Evolutionary conservation across 2,888 invertebrate genomes (phyloP), one percentile per base, ranked within the genome.

Genomic region (Nebria salina): DNA sequence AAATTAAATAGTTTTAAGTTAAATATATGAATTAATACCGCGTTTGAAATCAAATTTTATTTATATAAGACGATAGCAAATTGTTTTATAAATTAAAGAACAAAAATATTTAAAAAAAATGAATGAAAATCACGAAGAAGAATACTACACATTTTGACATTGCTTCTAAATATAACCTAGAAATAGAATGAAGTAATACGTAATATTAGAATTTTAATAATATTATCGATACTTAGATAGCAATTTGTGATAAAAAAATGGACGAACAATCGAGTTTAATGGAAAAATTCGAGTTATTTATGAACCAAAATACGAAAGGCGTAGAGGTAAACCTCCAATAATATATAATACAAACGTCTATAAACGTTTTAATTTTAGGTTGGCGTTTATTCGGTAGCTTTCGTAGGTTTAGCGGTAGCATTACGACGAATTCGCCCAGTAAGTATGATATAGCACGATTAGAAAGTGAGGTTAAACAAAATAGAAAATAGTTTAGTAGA

Each of bases 351-450:
- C 34, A 34, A 20, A 75, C 25, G 65, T 75, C 25, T 64, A 34
- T 34, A 78, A 80, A 64, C 68, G n/a, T 77, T 83, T 82, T 79
- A 75, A 82, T 88, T 88, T 70, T 84, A 91, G 90, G 86, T 90
- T 82, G 87, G 90, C n/a, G 89, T 90, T 72, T 92, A 92, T 86
- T 90, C 91, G 5, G 86, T 91, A 54, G 90, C 91, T 65, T 85
- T 91, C 65, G 84, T 89, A 75, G 90, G 91, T 65, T 86, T 92
- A 26, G 86, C 89, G 7, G 85, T 89, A 73, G 91, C 91, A 8
- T 83, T 91, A 75, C 87, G 91, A 82, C 90, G 88, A 87, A 90
- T 91, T 65, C 87, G 90, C 86, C 91, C 92, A 42, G 91, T 91
- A 88, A 88, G 90, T 89, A 82, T 20, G 64, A 65, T 76, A 68